Conservation (phyloP, 2,113 vertebrate genomes). For the Collichthys lucidus region DNA sequence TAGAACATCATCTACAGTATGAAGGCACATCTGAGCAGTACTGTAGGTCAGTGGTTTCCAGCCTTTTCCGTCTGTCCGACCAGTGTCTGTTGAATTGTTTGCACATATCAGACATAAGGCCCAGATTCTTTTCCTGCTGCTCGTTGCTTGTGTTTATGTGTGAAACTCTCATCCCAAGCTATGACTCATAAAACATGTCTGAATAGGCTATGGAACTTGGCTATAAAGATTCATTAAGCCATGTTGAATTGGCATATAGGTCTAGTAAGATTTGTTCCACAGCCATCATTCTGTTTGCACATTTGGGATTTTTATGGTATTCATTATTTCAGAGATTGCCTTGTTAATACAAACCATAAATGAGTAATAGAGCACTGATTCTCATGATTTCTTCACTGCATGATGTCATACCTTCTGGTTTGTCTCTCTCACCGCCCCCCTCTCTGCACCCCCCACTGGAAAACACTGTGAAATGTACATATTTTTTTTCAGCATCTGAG, state of each 20-base stretch:
- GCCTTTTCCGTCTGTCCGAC: too few relatives aligned
- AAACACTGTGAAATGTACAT: not conserved
- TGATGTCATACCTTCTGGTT: constrained; percentile 12
- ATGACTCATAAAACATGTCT: constrained; percentile 24
- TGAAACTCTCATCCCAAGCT: not conserved
- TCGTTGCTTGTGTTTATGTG: not conserved
- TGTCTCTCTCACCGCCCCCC: not conserved
- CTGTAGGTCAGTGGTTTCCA: too few relatives aligned
- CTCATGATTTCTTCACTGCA: not conserved
- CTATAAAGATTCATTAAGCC: constrained; percentile 11
- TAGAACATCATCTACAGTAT: not conserved
- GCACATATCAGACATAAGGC: not conserved
- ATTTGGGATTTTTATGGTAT: constrained; percentile 26
- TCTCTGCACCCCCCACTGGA: not conserved
- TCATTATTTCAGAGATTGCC: constrained; percentile 15
- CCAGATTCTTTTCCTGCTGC: not conserved
- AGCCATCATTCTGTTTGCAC: constrained; percentile 18
- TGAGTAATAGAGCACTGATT: constrained; percentile 7
- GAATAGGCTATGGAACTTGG: not conserved
- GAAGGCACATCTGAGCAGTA: too few relatives aligned
- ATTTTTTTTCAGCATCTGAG: not conserved
- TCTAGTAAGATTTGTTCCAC: constrained; percentile 12
- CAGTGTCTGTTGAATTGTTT: not conserved
- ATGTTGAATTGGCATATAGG: not conserved
- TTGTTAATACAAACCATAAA: not conserved